Evolutionary conservation across 2,888 invertebrate species (phyloP).

Genomic region (Tholera decimalis): DNA sequence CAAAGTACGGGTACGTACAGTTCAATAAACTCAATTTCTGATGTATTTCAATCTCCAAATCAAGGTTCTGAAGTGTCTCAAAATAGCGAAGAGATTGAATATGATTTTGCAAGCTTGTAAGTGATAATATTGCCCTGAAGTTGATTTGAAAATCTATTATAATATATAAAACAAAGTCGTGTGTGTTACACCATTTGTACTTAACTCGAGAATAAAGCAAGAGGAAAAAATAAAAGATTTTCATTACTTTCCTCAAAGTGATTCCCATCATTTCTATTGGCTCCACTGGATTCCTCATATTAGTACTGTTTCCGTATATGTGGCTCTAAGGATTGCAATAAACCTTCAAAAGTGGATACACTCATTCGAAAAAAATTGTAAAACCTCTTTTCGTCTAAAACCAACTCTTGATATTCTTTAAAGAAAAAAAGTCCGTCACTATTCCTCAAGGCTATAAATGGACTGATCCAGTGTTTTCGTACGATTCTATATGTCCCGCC

Average conservation of each 20-base stretch:
- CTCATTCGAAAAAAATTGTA: slow-evolving; percentile 60
- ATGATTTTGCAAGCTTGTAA: slow-evolving; percentile 35
- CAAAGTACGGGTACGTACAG: slow-evolving; percentile 22
- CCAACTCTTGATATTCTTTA: slow-evolving; percentile 49
- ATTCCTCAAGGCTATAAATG: slow-evolving; percentile 46
- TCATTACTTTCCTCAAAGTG: slow-evolving; percentile 52
- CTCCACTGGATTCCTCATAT: slow-evolving; percentile 54
- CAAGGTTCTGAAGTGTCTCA: slow-evolving; percentile 24
- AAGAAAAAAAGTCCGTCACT: slow-evolving; percentile 51
- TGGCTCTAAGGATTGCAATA: slow-evolving; percentile 54
- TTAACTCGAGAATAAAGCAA: slow-evolving; percentile 24
- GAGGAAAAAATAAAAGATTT: slow-evolving; percentile 34
- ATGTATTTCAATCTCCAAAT: slow-evolving; percentile 30
- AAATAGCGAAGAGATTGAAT: slow-evolving; percentile 32
- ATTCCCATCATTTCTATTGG: slow-evolving; percentile 59
- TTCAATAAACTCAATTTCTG: slow-evolving; percentile 36
- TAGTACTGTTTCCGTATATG: slow-evolving; percentile 57
- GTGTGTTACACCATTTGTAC: slow-evolving; percentile 20
- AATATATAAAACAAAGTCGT: slow-evolving; percentile 25
- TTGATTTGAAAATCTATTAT: slow-evolving; percentile 34
- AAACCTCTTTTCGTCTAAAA: slow-evolving; percentile 53
- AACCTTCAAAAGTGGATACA: slow-evolving; percentile 48
- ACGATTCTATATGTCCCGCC: too few relatives aligned
- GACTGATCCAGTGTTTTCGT: slow-evolving; percentile 49
- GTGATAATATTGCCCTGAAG: slow-evolving; percentile 32